Conservation (phyloP, 2,797 vertebrate genomes). For the Gymnoscopelus microlampas region DNA sequence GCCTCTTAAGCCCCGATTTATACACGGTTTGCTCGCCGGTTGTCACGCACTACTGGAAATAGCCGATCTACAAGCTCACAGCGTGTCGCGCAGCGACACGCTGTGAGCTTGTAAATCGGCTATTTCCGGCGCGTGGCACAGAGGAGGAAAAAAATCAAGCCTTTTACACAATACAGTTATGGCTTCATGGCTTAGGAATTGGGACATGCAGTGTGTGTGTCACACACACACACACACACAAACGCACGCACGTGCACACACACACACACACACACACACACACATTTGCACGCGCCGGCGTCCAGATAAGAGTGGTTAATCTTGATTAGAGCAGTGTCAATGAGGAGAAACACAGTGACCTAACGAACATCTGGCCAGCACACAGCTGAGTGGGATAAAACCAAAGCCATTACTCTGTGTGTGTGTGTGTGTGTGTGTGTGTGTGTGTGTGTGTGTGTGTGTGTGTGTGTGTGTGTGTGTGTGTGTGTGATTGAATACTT, state of each 20-base stretch:
- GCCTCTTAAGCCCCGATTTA: no score
- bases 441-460: no score
- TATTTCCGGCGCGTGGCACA: no score
- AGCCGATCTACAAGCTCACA: no score
- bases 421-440: not conserved
- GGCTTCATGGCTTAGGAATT: conserved; percentile 69
- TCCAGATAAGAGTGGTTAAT: conserved; percentile 73
- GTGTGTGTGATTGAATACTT: no score
- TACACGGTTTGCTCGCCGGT: no score
- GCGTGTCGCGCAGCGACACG: no score
- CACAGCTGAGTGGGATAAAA: conserved; percentile 79
- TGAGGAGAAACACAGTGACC: conserved; percentile 73
- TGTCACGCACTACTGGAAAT: no score
- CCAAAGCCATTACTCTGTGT: conserved; percentile 80
- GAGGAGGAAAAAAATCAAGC: no score
- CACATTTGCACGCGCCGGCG: not conserved
- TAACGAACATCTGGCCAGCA: conserved; percentile 80
- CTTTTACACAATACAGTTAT: conserved; percentile 69
- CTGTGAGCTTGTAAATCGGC: no score
- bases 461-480: not conserved
- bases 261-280: conserved; percentile 9
- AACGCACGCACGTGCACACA: conserved; percentile 28
- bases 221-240: conserved; percentile 4
- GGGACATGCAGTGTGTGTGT: conserved; percentile 53
- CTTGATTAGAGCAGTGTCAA: conserved; percentile 76